Conservation (phyloP, 2,888 invertebrate species). For the Hydriomena furcata region DNA sequence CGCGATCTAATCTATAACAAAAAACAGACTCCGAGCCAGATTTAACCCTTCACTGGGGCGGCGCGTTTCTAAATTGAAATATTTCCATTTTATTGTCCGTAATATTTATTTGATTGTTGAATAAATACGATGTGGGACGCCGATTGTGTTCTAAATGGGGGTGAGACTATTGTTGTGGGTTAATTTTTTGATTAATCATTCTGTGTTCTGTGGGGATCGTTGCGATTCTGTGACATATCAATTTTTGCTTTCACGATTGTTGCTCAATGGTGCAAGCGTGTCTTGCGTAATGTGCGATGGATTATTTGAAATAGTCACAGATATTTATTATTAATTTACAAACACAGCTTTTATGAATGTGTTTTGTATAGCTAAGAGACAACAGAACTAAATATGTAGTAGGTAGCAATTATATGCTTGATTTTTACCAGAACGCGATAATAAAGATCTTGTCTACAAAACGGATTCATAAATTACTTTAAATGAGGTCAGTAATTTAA, state of each 20-base stretch:
- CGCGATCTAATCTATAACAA: constrained; percentile 65
- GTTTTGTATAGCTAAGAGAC: no score
- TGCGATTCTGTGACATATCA: constrained; percentile 66
- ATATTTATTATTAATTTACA: background rate
- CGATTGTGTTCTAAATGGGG: constrained; percentile 77
- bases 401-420: no score
- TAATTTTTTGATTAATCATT: constrained; percentile 84
- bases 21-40: constrained; percentile 59
- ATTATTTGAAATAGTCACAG: constrained; percentile 26
- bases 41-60: constrained; percentile 74
- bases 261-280: constrained; percentile 37
- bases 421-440: no score
- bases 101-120: constrained; percentile 84
- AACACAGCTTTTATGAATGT: no score
- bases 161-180: constrained; percentile 74
- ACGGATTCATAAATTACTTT: no score
- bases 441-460: no score
- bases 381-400: no score
- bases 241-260: constrained; percentile 45
- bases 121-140: constrained; percentile 81
- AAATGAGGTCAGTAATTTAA: no score
- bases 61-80: constrained; percentile 81
- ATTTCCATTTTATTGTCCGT: constrained; percentile 81
- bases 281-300: constrained; percentile 24
- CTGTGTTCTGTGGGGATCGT: constrained; percentile 59